Evolutionary conservation across 2,113 vertebrate species (phyloP), one percentile per base, ranked within the genome.

Genomic region (Podiceps cristatus): DNA sequence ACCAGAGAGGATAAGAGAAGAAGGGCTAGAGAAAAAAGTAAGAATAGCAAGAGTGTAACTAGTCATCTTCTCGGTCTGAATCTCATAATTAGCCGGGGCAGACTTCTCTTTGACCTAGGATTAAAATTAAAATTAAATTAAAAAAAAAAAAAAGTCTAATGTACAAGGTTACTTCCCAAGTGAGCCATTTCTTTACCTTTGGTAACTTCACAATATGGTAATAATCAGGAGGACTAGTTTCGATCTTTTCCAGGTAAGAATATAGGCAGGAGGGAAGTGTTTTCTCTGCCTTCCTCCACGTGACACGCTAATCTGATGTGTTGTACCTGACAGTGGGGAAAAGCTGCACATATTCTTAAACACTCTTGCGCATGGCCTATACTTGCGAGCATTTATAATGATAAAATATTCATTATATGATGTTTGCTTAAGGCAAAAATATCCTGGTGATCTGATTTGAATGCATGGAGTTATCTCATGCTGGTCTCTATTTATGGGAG

Each of bases 401-500:
- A 92, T 94, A 92, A 88, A 62, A 74, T 45, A 63, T 20, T 71
- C 64, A 86, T 92, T 5, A 88, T 95, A 97, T 86, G 66, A 94
- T 83, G 87, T 88, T 45, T 58, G 92, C 88, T 93, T 13, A 29
- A 47, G 92, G 92, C 86, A 92, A 33, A 85, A 85, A 49, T 42
- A 73, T 91, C 66, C 85, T 60, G 82, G 72, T 59, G 82, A 89
- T 96, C 78, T 94, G 90, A 93, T 95, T 74, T 81, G 84, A 66
- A 69, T 35, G n/a, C 25, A 33, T 1, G 12, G 67, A 35, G 60
- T 92, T 90, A 93, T 90, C 87, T 92, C 81, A 29, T 53, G 56
- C 80, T 89, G 85, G 86, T 82, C 96, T 92, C 95, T 96, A 96
- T 96, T 94, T 94, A 63, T 76, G 86, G 90, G 90, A 97, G 93